A percentile compares a stretch with the other conserved stretches of the same genome.
phyloP scores from a whole-genome alignment of 2,113 vertebrate species.

The Lethenteron camtschaticum region DNA sequence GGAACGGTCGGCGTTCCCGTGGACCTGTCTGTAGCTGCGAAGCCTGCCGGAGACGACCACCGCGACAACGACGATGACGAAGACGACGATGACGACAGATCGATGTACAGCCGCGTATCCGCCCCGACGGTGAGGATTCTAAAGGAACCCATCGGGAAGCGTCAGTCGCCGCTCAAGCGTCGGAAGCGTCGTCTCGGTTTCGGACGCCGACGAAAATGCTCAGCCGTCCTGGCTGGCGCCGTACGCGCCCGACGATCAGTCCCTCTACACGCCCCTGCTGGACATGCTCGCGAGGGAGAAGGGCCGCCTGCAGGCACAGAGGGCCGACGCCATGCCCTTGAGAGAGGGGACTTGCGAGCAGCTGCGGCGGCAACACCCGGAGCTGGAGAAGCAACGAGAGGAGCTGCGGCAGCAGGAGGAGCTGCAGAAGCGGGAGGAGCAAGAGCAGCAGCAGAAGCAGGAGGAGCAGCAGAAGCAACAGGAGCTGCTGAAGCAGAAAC shows the following conservation, averaged over 20 bases:
- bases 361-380: constrained; percentile 12
- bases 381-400: constrained; percentile 10
- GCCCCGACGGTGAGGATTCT: not conserved
- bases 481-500: too few relatives aligned
- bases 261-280: constrained; percentile 26
- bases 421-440: constrained; percentile 16
- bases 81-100: too few relatives aligned
- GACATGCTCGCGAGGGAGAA: constrained; percentile 36
- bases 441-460: constrained; percentile 14
- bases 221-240: not conserved
- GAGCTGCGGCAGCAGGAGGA: not conserved
- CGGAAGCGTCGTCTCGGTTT: not conserved
- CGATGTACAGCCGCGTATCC: not conserved
- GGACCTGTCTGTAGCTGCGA: too few relatives aligned
- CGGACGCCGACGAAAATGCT: not conserved
- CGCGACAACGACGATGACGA: too few relatives aligned
- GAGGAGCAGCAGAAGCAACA: too few relatives aligned
- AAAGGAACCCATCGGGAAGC: not conserved
- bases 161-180: not conserved
- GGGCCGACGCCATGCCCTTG: not conserved
- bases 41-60: too few relatives aligned
- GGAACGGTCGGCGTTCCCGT: too few relatives aligned
- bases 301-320: constrained; percentile 21
- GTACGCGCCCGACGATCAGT: not conserved
- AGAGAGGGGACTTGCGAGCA: constrained; percentile 11